Evolutionary conservation across 2,797 vertebrate species (phyloP).

Genomic region (Austrolebias charrua): DNA sequence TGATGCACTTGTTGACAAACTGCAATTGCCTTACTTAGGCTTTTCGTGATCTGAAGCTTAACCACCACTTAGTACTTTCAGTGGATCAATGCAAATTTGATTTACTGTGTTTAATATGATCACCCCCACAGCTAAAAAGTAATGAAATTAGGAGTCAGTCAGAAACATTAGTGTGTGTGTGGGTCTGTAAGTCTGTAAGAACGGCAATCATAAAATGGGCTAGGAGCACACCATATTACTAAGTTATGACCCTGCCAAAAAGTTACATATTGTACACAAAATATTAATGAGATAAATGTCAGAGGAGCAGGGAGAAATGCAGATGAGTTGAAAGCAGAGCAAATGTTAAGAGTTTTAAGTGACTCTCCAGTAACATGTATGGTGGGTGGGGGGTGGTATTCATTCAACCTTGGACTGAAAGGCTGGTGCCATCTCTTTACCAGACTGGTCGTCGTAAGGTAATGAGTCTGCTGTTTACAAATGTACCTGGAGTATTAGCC

Average conservation of each 20-base stretch:
- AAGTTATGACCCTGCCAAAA: slow-evolving; percentile 39
- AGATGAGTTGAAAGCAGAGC: slow-evolving; percentile 35
- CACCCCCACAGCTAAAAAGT: slow-evolving; percentile 22
- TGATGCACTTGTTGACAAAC: slow-evolving; percentile 34
- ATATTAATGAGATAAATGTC: slow-evolving; percentile 42
- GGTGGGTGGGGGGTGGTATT: neutral
- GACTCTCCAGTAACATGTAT: slow-evolving; percentile 6
- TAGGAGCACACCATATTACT: slow-evolving; percentile 47
- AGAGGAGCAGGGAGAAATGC: slow-evolving; percentile 21
- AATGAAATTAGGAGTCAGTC: slow-evolving; percentile 26
- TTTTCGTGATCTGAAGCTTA: slow-evolving; percentile 33
- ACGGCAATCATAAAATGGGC: slow-evolving; percentile 17
- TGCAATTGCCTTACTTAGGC: slow-evolving; percentile 7
- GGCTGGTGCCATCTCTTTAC: no score
- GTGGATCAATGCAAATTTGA: slow-evolving; percentile 39
- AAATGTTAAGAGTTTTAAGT: slow-evolving; percentile 30
- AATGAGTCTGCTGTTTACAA: no score
- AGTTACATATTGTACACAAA: slow-evolving; percentile 29
- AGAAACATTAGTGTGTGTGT: slow-evolving; percentile 30
- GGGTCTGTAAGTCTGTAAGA: slow-evolving; percentile 3
- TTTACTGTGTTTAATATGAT: slow-evolving; percentile 40
- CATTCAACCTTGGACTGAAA: no score
- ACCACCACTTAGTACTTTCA: slow-evolving; percentile 31
- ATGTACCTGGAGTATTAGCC: no score
- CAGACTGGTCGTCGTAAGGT: no score